These are phyloP conservation scores for Synergus laeviventris DNA, from an alignment of 2,888 invertebrate genomes.

Conservation along the genomic window DNA sequence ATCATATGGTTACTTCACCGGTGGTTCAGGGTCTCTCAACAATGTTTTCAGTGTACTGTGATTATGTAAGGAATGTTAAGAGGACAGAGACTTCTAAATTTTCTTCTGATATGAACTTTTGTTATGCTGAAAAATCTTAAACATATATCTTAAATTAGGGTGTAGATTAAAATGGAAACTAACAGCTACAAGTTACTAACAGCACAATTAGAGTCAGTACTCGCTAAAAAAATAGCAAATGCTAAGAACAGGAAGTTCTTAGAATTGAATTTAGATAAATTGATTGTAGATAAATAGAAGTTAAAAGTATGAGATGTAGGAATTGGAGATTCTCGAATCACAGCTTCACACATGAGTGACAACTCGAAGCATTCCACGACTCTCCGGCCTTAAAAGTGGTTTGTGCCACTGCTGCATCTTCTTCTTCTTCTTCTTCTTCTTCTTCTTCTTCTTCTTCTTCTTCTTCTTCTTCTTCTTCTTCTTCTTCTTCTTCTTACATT, in stretches of 20 bases:
- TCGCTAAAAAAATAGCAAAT: background rate
- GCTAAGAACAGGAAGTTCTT: background rate
- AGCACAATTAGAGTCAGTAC: background rate
- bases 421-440: constrained; percentile 39
- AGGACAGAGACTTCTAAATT: background rate
- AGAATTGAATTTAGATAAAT: background rate
- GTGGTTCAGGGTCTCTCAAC: constrained; percentile 26
- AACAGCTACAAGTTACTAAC: background rate
- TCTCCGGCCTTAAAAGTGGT: background rate
- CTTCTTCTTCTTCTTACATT: constrained; percentile 9
- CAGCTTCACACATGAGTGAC: constrained; percentile 7
- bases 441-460: constrained; percentile 19
- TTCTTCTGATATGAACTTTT: background rate
- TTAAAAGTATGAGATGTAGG: background rate
- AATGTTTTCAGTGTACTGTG: constrained; percentile 20
- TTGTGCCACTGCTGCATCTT: background rate
- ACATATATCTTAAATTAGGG: background rate
- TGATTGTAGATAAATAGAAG: background rate
- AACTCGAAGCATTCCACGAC: constrained; percentile 11
- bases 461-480: constrained; percentile 40
- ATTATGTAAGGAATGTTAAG: constrained; percentile 27
- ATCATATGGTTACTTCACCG: constrained; percentile 47
- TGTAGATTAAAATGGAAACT: background rate
- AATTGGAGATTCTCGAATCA: background rate
- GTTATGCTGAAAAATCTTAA: background rate